Evolutionary conservation across 2,797 vertebrate species (phyloP).

Genomic region (Hozukius guyotensis): DNA sequence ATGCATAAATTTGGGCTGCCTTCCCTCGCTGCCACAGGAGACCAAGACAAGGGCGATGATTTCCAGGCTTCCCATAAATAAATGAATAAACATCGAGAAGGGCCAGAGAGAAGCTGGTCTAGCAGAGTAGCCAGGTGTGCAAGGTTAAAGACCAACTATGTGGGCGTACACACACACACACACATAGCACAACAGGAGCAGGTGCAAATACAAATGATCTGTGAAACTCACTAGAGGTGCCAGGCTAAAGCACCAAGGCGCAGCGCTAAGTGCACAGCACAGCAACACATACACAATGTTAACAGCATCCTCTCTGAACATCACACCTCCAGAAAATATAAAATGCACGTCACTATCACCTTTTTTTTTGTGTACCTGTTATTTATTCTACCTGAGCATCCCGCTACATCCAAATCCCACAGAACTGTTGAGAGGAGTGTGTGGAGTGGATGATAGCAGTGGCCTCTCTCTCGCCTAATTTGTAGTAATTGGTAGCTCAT

Average conservation of each 20-base stretch:
- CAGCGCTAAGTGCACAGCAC: conserved; percentile 44
- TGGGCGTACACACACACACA: conserved; percentile 63
- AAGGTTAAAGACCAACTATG: conserved; percentile 78
- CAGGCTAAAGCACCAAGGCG: conserved; percentile 51
- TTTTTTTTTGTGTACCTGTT: conserved; percentile 12
- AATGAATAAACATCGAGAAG: conserved; percentile 87
- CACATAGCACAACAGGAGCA: conserved; percentile 53
- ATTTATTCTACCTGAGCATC: conserved; percentile 66
- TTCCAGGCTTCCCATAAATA: conserved; percentile 82
- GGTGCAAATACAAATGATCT: conserved; percentile 79
- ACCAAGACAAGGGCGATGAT: conserved; percentile 76
- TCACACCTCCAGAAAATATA: conserved; percentile 58
- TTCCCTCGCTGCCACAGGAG: conserved; percentile 75
- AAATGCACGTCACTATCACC: conserved; percentile 41
- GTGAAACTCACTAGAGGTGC: conserved; percentile 65
- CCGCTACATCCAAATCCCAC: conserved; percentile 61
- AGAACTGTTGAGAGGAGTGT: conserved; percentile 64
- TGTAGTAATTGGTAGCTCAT: conserved; percentile 87
- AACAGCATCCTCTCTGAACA: conserved; percentile 59
- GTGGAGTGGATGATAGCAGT: conserved; percentile 72
- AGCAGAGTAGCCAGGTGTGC: conserved; percentile 78
- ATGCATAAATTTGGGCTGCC: conserved; percentile 84
- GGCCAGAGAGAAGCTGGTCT: conserved; percentile 75
- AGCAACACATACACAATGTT: conserved; percentile 54
- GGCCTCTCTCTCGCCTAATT: conserved; percentile 82